Evolutionary conservation across 2,113 vertebrate genomes (phyloP), one percentile per base, ranked within the genome.

Genomic region (Siniperca chuatsi): DNA sequence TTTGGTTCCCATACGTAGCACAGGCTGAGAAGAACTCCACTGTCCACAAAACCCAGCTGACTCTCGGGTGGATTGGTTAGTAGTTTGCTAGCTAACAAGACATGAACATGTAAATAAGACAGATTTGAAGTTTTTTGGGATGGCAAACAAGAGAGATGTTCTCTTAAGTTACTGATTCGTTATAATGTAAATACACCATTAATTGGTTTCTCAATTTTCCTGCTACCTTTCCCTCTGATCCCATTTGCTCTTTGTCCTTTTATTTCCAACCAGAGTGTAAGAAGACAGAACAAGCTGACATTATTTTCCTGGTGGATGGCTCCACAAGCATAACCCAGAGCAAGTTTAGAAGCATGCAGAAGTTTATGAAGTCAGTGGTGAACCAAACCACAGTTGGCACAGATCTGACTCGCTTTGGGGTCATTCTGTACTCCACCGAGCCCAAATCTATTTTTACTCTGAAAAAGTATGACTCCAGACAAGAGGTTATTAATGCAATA

Each of bases 301-400:
- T 97, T 8, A 96, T 97, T 42, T 97, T 97, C 90, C 79, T 96
- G 74, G 94, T 97, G 46, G 96, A 97, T 8, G 92, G 93, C 57
- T 97, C 96, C 37, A 83, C 52, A 1, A 94, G 91, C 68, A 92
- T 96, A 44, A 77, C 50, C 0, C 0, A 1, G 0, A 0, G 8
- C 3, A 89, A 95, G 37, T 97, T 96, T 70, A 55, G 57, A 37
- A 95, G 82, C 71, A 96, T 97, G 92, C 85, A 89, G 74, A 87
- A 2, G 5, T 96, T 97, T 13, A 96, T 97, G 94, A 68, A 58
- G 8, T 92, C 95, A 2, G 33, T 97, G 55, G 96, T 97, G 46
- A 96, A 96, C 75, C 81, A 88, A 78, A 95, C 95, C 23, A 85
- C 92, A 0, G 93, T 96, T 29, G 96, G 95, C 5, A 74, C 82